Evolutionary conservation across 2,888 invertebrate species (phyloP), one percentile per base, ranked within the genome.

Genomic region (Halocaridina rubra): DNA sequence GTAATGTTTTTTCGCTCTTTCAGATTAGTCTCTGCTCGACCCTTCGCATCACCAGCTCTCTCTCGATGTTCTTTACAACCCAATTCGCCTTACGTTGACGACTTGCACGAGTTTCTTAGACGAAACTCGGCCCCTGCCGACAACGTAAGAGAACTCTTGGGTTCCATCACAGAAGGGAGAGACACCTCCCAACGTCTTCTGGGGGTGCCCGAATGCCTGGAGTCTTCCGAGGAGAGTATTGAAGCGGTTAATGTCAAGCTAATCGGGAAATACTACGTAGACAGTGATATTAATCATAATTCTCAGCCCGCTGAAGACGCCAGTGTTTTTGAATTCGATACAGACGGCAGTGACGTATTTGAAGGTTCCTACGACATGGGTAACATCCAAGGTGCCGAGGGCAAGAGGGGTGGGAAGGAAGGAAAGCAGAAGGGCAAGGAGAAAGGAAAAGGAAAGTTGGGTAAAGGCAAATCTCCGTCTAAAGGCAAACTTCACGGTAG

Each of bases 391-490:
- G 86, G 79, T 22, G 75, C 74, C 19, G 82, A 82, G 39, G 80
- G 80, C 24, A 86, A 82, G 61, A 82, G 59, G 69, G 69, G 39
- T 7, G 75, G 64, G 30, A 86, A 86, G 74, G 81, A 29, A 16
- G 84, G 78, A 3, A 81, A 81, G 33, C 79, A 79, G 2, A 86
- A 82, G 53, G 79, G 64, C 16, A 86, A 86, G 76, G 84, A 78
- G 2, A 80, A 80, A 22, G 72, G 71, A 7, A 57, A 67, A 57
- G 64, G 78, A 3, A 79, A 80, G 46, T 8, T 86, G 13, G 30
- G 71, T 4, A 76, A 76, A n/a, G 86, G 84, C 3, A 86, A 86
- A 76, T 84, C 86, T 13, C 82, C 86, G 24, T 86, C 86, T n/a
- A 78, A 82, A 46, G 80, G 61, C n/a, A 86, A 82, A 33, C 80